Percentiles rank a stretch among this genome's conserved stretches.
Conservation (phyloP, 2,113 vertebrate species). For the Phyllostomus hastatus region DNA sequence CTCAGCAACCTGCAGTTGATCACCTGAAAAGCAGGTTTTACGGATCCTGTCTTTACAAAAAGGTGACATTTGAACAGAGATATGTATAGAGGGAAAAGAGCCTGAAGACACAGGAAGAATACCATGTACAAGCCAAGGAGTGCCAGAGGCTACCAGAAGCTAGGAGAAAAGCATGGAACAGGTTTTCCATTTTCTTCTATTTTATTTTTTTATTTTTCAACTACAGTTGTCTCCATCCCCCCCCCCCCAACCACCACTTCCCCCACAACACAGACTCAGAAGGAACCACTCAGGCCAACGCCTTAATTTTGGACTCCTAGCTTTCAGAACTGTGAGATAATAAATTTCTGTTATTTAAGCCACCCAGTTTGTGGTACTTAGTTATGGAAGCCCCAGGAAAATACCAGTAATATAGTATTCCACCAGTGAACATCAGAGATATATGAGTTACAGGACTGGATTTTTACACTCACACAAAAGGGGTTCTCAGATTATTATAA, state of each 20-base stretch:
- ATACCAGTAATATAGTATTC: not conserved
- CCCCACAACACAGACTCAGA: not conserved
- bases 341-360: conserved; percentile 10
- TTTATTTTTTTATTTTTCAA: too few species aligned
- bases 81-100: not conserved
- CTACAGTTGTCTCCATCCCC: too few species aligned
- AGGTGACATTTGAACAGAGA: not conserved
- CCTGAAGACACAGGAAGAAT: not conserved
- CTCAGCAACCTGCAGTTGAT: not conserved
- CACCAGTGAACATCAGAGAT: not conserved
- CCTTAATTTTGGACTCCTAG: not conserved
- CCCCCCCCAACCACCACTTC: too few species aligned
- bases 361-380: not conserved
- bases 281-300: not conserved
- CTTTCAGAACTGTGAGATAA: not conserved
- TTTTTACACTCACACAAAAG: not conserved
- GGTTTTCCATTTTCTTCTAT: not conserved
- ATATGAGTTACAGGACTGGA: not conserved
- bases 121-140: not conserved
- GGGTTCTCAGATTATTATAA: conserved; percentile 41
- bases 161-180: not conserved
- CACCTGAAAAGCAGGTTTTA: not conserved
- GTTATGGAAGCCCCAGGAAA: not conserved
- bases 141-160: not conserved
- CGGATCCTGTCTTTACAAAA: not conserved